A percentile compares a stretch with the other conserved stretches of the same genome.
Conservation (phyloP, 1,140 invertebrate species). For the Heliconius nattereri region DNA sequence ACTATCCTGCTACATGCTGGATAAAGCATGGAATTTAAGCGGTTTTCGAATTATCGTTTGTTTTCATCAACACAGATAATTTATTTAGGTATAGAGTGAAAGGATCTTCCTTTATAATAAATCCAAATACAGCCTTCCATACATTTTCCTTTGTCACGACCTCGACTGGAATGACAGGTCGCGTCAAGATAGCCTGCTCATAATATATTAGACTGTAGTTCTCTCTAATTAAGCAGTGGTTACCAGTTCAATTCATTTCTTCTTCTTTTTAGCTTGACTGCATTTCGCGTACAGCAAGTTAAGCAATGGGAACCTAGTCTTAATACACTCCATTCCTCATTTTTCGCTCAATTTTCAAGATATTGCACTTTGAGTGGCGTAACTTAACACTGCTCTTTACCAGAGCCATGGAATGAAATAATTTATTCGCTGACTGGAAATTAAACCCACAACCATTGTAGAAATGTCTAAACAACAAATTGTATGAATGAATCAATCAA, state of each 20-base stretch:
- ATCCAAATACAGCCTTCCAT: not conserved
- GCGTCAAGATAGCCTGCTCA: not conserved
- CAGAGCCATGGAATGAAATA: too few species aligned
- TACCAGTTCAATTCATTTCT: not conserved
- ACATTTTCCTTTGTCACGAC: slow-evolving; percentile 1
- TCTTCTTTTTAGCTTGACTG: not conserved
- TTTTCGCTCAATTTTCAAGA: too few species aligned
- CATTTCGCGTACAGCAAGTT: not conserved
- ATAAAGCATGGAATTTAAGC: not conserved
- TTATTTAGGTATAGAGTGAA: not conserved
- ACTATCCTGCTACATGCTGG: too few species aligned
- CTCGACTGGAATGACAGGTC: not conserved
- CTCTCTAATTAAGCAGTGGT: not conserved
- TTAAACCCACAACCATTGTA: not conserved
- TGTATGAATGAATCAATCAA: not conserved
- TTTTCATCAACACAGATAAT: not conserved
- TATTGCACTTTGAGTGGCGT: too few species aligned
- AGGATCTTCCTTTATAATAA: not conserved
- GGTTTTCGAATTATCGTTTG: not conserved
- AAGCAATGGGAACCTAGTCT: not conserved
- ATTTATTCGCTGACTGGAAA: too few species aligned
- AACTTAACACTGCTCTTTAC: too few species aligned
- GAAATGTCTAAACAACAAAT: not conserved
- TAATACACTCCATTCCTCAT: too few species aligned
- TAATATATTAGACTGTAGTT: not conserved